phyloP scores from a whole-genome alignment of 30 jellyfish, hydroid and myxozoan species.

The Turritopsis dohrnii region DNA sequence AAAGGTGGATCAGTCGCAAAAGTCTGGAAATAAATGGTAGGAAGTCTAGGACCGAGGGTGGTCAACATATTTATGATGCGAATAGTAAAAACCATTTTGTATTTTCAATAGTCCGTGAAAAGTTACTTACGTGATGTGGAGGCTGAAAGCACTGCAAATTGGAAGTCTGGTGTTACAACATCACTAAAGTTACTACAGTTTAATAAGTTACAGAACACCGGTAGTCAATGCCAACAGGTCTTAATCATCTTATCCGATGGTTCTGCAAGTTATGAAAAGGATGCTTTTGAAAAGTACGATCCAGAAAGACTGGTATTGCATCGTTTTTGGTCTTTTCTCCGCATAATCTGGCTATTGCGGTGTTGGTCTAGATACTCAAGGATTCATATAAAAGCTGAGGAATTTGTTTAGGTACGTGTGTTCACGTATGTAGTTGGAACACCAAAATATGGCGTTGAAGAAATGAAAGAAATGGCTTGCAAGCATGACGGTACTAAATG shows the following conservation, averaged over 20 bases:
- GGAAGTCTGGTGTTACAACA: slow-evolving; percentile 61
- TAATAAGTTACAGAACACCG: slow-evolving; percentile 31
- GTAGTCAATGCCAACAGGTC: slow-evolving; percentile 78
- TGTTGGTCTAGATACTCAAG: not conserved
- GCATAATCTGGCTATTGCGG: no score
- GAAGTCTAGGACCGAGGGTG: no score
- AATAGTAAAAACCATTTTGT: not conserved
- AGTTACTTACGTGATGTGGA: slow-evolving; percentile 38
- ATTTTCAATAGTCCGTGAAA: slow-evolving; percentile 38
- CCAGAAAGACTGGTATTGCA: slow-evolving; percentile 51
- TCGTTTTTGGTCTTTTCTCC: not conserved
- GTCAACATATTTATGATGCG: slow-evolving; percentile 1
- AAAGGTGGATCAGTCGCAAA: no score
- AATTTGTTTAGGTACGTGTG: slow-evolving; percentile 56
- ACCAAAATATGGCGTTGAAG: slow-evolving; percentile 64
- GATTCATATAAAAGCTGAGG: not conserved
- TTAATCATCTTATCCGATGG: slow-evolving; percentile 73
- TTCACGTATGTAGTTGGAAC: slow-evolving; percentile 85
- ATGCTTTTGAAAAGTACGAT: slow-evolving; percentile 50
- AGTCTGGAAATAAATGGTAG: no score
- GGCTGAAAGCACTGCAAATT: slow-evolving; percentile 68
- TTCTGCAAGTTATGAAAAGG: slow-evolving; percentile 74
- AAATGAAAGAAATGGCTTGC: slow-evolving; percentile 77
- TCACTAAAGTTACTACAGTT: slow-evolving; percentile 44
- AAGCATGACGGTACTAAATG: slow-evolving; percentile 47